Base-by-base conservation (phyloP, 1,140 invertebrate genomes). In the Tetramorium alpestre region DNA sequence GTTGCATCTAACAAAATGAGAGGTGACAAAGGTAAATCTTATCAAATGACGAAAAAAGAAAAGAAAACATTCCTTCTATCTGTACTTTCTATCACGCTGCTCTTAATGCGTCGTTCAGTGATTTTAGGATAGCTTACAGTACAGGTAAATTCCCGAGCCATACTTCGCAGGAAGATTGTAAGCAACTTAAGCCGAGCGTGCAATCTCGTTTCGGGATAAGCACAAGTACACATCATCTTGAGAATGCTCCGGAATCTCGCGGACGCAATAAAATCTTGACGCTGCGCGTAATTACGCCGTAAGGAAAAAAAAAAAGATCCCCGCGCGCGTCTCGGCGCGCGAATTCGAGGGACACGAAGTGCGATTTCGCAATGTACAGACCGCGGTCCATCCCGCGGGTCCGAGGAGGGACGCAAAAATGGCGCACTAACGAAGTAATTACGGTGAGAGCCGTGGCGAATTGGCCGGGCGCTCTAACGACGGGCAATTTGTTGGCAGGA, bases 341-440 rank as follows among this genome's bases (percentile, higher is more conserved):
- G 8, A 38, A 25, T 86, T 58, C 33, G 64, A 41, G 47, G 81
- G 60, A 41, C 51, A 28, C 5, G 3, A 33, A 22, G n/a, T n/a
- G 33, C 18, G 65, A 87, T 76, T 49, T 70, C 47, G 72, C 16
- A 41, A 73, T 56, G 18, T 60, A 18, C 22, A 62, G 11, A 47
- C 47, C 47, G 33, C 58, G 72, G 47, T 77, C 62, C 49, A 60
- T 84, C 25, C 33, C 80, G 54, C 33, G 33, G 33, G n/a, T 11
- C n/a, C n/a, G 47, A 82, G 10, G 38, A 58, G 54, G 1, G 25
- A 58, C 56, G 56, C 44, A 58, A 84, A 84, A 75, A 60, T 62
- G 38, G 54, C 51, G 54, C 80, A 44, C 72, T 85, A 85, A 85
- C 82, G 82, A 85, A 85, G 73, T 85, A 85, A 85, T 85, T 78